A percentile compares a stretch with the other conserved stretches of the same genome.
Conservation (phyloP, 2,797 vertebrate species). For the Acipenser ruthenus region DNA sequence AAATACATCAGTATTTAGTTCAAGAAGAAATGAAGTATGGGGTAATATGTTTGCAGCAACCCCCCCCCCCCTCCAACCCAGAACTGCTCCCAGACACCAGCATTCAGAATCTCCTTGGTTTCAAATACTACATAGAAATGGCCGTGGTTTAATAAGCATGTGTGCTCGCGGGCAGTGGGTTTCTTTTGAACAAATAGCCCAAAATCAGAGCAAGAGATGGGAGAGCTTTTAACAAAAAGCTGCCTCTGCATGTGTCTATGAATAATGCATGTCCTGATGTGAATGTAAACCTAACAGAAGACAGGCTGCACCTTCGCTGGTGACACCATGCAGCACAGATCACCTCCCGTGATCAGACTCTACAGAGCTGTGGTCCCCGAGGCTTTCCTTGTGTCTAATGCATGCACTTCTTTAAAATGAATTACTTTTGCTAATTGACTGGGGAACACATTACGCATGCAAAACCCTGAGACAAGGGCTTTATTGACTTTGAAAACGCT, state of each 20-base stretch:
- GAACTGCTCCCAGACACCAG: not conserved
- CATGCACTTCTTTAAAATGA: conserved; percentile 25
- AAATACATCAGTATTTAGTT: no score
- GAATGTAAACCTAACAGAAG: not conserved
- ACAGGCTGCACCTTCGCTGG: not conserved
- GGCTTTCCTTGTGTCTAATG: conserved; percentile 18
- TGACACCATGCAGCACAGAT: not conserved
- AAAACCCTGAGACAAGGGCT: conserved; percentile 28
- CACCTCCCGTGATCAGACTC: not conserved
- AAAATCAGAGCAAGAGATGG: not conserved
- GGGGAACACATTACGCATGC: conserved; percentile 51
- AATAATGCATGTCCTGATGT: not conserved
- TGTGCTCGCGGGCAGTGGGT: not conserved
- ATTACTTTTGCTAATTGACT: conserved; percentile 46
- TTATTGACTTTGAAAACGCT: conserved; percentile 37
- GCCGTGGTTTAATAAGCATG: not conserved
- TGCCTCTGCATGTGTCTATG: not conserved
- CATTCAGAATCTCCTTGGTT: not conserved
- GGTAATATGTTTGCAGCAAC: no score
- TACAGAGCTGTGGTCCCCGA: conserved; percentile 7
- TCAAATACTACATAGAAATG: not conserved
- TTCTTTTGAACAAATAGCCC: not conserved
- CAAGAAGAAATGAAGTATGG: no score
- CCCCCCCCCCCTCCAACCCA: no score
- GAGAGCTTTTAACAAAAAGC: not conserved